Base-by-base conservation (phyloP, 2,113 vertebrate species). In the Xiphophorus hellerii region DNA sequence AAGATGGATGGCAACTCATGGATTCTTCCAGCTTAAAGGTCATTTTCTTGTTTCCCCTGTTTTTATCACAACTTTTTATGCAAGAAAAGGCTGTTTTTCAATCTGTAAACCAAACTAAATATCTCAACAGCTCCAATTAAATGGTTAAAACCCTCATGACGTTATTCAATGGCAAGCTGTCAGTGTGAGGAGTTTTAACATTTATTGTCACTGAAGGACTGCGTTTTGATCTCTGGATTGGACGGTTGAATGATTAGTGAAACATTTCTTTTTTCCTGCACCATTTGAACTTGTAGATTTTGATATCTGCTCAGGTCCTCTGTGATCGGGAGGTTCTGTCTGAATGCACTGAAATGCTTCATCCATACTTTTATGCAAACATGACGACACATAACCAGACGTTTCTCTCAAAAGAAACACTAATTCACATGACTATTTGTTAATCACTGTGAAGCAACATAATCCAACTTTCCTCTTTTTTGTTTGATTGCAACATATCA, bases 311-410 rank as follows among this genome's bases (percentile, higher is more conserved):
- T 92, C 88, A 90, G 88, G 88, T 91, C 79, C 71, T 88, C 79
- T 70, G 73, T 35, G 70, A 79, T 70, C 48, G 70, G 68, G 83
- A 74, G 68, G 79, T 61, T 77, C 81, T 69, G 28, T 71, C n/a
- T 84, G 72, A 86, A 83, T 89, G 87, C 84, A 89, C 87, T 87
- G 60, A 88, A 86, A 82, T 35, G 82, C 89, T 92, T 91, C 82
- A 86, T 76, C 48, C 20, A 65, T 69, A 74, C 67, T 76, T 82
- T 75, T 88, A 89, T 92, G 90, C 77, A 79, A 79, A 84, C 42
- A 25, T 73, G 15, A 63, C 67, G 76, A 82, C 82, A 30, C 66
- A 15, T 54, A 84, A 64, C 35, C 74, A 20, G 13, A 74, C 58
- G 78, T 69, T n/a, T 2, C 69, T 27, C 62, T 27, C 61, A 61